Evolutionary conservation across 2,888 invertebrate genomes (phyloP).

Genomic region (Torymus tubicola): DNA sequence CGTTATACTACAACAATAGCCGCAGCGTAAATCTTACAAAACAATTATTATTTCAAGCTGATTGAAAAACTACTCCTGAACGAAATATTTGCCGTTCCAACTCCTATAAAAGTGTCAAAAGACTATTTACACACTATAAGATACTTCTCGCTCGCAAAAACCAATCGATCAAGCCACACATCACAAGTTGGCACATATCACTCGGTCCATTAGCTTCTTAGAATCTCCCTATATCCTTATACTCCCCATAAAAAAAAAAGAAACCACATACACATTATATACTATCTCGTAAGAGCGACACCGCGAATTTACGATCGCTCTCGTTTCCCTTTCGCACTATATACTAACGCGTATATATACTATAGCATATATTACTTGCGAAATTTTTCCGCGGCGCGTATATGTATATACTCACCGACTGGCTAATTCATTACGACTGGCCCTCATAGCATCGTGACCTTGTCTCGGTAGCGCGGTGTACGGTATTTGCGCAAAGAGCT

Average conservation of each 20-base stretch:
- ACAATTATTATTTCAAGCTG: too few relatives aligned
- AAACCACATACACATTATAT: too few relatives aligned
- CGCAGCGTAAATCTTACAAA: too few relatives aligned
- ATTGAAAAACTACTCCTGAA: too few relatives aligned
- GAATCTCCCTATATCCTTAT: too few relatives aligned
- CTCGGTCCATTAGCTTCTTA: constrained; percentile 29
- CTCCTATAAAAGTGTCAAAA: too few relatives aligned
- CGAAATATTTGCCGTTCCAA: too few relatives aligned
- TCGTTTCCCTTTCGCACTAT: background rate
- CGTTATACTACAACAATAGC: too few relatives aligned
- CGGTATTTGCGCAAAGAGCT: background rate
- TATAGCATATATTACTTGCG: constrained; percentile 13
- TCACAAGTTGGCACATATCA: constrained; percentile 1
- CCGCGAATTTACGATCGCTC: constrained; percentile 48
- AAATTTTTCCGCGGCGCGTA: constrained; percentile 12
- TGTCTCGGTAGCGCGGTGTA: background rate
- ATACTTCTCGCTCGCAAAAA: background rate
- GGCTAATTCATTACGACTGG: constrained; percentile 18
- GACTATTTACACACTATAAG: too few relatives aligned
- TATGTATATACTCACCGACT: background rate
- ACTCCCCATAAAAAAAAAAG: too few relatives aligned
- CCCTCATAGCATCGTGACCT: constrained; percentile 7
- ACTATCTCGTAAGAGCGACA: background rate
- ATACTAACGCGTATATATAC: too few relatives aligned
- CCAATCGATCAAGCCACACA: constrained; percentile 7